Evolutionary conservation across 1,140 invertebrate genomes (phyloP), one percentile per base, ranked within the genome.

Genomic region (Drosophila tropicalis): DNA sequence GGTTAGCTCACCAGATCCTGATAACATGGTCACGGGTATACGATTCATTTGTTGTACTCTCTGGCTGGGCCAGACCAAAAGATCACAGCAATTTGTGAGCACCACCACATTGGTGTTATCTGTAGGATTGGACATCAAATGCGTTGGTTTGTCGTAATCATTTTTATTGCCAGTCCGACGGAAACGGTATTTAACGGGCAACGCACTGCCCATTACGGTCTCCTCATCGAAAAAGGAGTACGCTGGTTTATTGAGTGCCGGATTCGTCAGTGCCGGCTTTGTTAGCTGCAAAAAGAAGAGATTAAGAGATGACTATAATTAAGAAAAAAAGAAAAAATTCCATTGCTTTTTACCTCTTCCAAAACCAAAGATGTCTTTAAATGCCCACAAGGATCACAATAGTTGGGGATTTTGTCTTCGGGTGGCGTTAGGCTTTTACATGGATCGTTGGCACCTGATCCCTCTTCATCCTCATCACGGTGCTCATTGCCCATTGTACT

Each of bases 61-160:
- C 12, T 89, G 84, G 6, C 84, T 84, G 32, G 84, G 84, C 85
- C 84, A 90, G 3, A 89, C 84, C 77, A 89, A 69, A 2, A 89
- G 66, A 39, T 89, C 84, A 22, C 73, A 78, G 15, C 63, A 72
- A 60, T 89, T 89, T 13, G 84, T 78, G 15, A 89, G 55, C 3
- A 89, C 74, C 22, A 89, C 76, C 0, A 89, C 85, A 12, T 89
- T 89, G 15, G 84, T 89, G 7, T 68, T 89, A 2, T 82, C 68
- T 5, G 80, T 84, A 1, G 41, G 32, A 13, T 57, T 70, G 55
- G 73, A 81, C 36, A 87, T 67, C 3, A 89, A 58, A 13, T 70
- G 70, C n/a, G 41, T 41, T 15, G 63, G 7, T 13, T 47, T 77
- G 34, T 89, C 77, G 15, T 22, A 10, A 15, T 83, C 70, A 12